Evolutionary conservation across 2,113 vertebrate species (phyloP), one percentile per base, ranked within the genome.

Genomic region (Macroglossus sobrinus): DNA sequence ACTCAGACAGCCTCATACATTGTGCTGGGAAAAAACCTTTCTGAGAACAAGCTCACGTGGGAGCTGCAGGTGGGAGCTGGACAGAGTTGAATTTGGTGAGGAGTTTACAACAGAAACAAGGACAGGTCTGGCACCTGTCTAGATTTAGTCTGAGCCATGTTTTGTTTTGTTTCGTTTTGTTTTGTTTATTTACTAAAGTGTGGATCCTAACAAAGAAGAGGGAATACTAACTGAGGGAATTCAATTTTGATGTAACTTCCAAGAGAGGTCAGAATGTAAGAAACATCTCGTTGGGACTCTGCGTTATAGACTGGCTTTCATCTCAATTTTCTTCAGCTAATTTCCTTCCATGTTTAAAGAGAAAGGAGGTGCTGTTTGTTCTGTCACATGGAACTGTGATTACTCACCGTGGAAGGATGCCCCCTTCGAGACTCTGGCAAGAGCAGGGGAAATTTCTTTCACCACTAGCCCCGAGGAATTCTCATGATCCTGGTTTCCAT

Each of bases 391-490:
- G 35, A 81, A 22, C 26, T 59, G 45, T 4, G 16, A 59, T 84
- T 69, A 80, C 61, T 95, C 47, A 66, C n/a, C 43, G 0, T 30
- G 61, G 97, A 94, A 89, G 50, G 26, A 84, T 28, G 89, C 53
- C 76, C 55, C 76, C 40, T 61, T 78, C 3, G 55, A 91, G 97
- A 63, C 57, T 78, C 40, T 63, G 59, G 72, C 79, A 64, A 64
- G 40, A 78, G 45, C 78, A 1, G 75, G 55, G 64, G 78, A 94
- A 87, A 93, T 95, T 53, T 84, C 74, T 97, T 97, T 95, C 84
- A 97, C n/a, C 64, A 63, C 84, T 30, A 74, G 78, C 53, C 45
- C 69, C 1, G 4, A 82, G 95, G 89, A 87, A 95, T 43, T 33
- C 43, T 19, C 2, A 28, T 55, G 79, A n/a, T 84, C 63, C 68